Evolutionary conservation across 2,113 vertebrate species (phyloP), one percentile per base, ranked within the genome.

Genomic region (Tachuris rubrigastra): DNA sequence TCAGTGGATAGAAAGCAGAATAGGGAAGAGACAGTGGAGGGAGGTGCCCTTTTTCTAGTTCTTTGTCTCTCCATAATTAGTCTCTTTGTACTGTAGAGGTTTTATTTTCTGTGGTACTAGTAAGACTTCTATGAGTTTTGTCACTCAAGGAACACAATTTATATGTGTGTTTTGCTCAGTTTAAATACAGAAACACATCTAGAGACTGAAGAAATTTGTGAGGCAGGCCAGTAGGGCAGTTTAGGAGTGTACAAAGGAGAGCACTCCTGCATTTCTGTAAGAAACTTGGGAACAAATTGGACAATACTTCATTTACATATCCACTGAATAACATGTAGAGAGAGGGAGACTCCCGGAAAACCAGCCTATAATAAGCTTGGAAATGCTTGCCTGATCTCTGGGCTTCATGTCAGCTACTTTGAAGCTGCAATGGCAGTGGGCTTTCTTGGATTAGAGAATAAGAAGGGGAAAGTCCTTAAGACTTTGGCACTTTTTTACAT

Each of bases 241-340:
- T 88, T 35, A 22, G 16, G 5, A 56, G 30, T 13, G 25, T 49
- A 58, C 13, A 50, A 88, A 85, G 63, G 42, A 58, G n/a, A 76
- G 31, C 53, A 7, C 28, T 93, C 47, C 46, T 76, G 71, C 66
- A 7, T 72, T 90, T 77, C 46, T 83, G 13, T 66, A 41, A 62
- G 85, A 30, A 95, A 77, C 50, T 86, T 0, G 0, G 46, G 79
- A 83, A 86, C 92, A 88, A 80, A 80, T 18, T 59, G 75, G 50
- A 94, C 88, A 94, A 88, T 93, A 9, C 94, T 90, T 93, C 46
- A 93, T 95, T 94, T 90, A 89, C 79, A 90, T 92, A 72, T 39
- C 50, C 39, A 4, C 83, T 90, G 90, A 94, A 74, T 84, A 77
- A 88, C 56, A 2, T 24, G 35, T 16, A 62, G 37, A 50, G 56